A percentile compares a stretch with the other conserved stretches of the same genome.
These are phyloP conservation scores for Neogobius melanostomus DNA, from an alignment of 2,113 vertebrate species.

Conservation along the genomic window DNA sequence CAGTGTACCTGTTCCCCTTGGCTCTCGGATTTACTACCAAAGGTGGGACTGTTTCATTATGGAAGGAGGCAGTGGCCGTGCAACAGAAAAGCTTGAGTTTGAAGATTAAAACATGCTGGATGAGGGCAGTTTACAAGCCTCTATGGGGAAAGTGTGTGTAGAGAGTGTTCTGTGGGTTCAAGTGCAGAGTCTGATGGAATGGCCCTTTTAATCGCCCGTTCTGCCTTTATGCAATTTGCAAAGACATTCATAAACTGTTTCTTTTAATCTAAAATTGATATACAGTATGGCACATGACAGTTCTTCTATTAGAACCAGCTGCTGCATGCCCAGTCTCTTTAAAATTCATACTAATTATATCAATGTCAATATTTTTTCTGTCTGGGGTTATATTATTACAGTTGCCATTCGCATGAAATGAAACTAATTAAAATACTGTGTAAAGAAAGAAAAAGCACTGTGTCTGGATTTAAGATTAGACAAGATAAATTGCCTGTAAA, in stretches of 20 bases:
- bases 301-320: constrained; percentile 25
- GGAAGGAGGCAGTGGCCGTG: constrained; percentile 49
- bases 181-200: constrained; percentile 41
- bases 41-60: constrained; percentile 56
- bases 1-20: constrained; percentile 53
- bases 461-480: too few species aligned
- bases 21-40: constrained; percentile 63
- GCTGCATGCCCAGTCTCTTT: constrained; percentile 6
- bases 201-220: constrained; percentile 42
- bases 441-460: too few species aligned
- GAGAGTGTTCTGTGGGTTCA: constrained; percentile 35
- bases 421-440: too few species aligned
- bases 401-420: background rate
- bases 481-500: too few species aligned
- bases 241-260: constrained; percentile 22
- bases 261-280: constrained; percentile 43
- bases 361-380: background rate
- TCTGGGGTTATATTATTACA: background rate
- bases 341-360: constrained; percentile 7
- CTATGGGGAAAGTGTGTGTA: constrained; percentile 47
- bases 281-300: constrained; percentile 14
- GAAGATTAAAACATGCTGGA: constrained; percentile 49
- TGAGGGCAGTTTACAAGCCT: constrained; percentile 38
- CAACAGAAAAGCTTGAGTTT: constrained; percentile 43
- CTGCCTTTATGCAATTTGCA: constrained; percentile 35